Evolutionary conservation across 2,113 vertebrate genomes (phyloP).

Genomic region (Microcebus jonahi): DNA sequence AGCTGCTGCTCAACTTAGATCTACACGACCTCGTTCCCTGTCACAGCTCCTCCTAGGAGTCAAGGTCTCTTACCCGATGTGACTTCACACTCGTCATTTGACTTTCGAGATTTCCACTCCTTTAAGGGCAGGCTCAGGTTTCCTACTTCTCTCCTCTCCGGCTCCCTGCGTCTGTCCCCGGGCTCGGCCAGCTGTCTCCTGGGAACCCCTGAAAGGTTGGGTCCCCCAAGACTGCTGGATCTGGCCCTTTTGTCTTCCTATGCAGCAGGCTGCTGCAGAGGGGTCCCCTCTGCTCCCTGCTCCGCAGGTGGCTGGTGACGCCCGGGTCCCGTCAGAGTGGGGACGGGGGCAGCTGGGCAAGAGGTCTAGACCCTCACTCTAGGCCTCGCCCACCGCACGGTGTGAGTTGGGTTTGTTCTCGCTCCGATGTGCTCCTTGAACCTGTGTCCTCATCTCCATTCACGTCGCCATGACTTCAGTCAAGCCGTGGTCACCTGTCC

Average conservation of each 20-base stretch:
- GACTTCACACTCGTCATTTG: too few species aligned
- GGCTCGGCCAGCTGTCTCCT: neutral
- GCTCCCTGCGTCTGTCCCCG: neutral
- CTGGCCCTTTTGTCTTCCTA: neutral
- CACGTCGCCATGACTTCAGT: rapidly evolving
- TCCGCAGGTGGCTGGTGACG: rapidly evolving
- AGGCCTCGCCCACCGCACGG: rapidly evolving
- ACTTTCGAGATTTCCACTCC: neutral
- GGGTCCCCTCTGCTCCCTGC: rapidly evolving
- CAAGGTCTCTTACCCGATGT: neutral
- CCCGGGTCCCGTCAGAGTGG: rapidly evolving
- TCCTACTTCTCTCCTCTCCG: neutral
- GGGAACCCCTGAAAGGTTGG: too few species aligned
- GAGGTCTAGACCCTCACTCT: too few species aligned
- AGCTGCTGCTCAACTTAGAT: rapidly evolving
- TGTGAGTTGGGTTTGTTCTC: neutral
- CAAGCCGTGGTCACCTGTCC: rapidly evolving
- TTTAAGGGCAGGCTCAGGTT: neutral
- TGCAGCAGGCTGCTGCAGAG: rapidly evolving
- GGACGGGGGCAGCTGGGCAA: rapidly evolving
- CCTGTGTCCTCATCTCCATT: rapidly evolving
- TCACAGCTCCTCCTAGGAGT: rapidly evolving
- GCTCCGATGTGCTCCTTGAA: neutral
- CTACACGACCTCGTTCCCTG: rapidly evolving
- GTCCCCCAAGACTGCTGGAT: rapidly evolving